These are phyloP conservation scores for Calosoma granatense DNA, from an alignment of 1,140 invertebrate genomes.

Conservation along the genomic window DNA sequence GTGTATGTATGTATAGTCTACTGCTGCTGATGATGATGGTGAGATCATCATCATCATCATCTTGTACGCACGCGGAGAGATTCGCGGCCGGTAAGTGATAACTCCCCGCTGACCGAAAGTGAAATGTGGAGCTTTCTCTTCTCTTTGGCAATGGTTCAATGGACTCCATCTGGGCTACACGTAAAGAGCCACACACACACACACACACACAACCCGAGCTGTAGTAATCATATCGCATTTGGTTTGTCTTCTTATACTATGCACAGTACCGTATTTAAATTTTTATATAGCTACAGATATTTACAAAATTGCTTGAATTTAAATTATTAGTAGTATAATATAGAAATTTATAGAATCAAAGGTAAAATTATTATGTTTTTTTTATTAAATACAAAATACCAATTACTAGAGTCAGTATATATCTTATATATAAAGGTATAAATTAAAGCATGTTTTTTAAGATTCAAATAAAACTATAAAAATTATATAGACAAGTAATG, in stretches of 20 bases:
- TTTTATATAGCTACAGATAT: background rate
- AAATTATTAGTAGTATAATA: background rate
- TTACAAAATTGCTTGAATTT: background rate
- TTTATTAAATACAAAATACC: too few relatives aligned
- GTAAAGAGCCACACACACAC: too few relatives aligned
- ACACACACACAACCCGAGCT: background rate
- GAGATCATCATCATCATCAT: background rate
- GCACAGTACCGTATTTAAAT: background rate
- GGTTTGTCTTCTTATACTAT: background rate
- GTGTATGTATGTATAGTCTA: background rate
- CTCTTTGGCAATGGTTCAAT: slow-evolving; percentile 6
- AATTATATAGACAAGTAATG: too few relatives aligned
- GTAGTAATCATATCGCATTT: background rate
- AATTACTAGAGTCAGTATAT: too few relatives aligned
- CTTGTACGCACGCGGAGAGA: background rate
- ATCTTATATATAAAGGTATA: too few relatives aligned
- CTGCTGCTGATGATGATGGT: background rate
- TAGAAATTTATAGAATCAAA: background rate
- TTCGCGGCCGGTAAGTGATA: background rate
- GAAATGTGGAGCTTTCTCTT: background rate
- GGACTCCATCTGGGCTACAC: slow-evolving; percentile 1
- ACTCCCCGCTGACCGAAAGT: background rate
- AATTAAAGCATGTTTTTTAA: too few relatives aligned
- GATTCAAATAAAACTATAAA: too few relatives aligned
- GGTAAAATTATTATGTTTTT: too few relatives aligned